Evolutionary conservation across 2,113 vertebrate species (phyloP).

Genomic region (Spermophilus dauricus): DNA sequence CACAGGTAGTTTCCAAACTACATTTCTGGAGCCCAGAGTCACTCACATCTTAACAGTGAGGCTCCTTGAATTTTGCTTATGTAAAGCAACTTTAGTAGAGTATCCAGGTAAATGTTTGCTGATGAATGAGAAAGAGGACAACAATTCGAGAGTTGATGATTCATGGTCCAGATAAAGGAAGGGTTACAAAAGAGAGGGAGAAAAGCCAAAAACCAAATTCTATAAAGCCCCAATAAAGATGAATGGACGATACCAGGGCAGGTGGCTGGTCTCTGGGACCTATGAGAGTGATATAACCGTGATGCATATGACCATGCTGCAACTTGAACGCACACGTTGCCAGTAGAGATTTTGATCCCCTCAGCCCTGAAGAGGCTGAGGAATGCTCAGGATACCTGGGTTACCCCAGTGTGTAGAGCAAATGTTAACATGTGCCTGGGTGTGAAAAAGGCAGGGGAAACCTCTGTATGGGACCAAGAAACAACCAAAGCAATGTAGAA

Average conservation of each 20-base stretch:
- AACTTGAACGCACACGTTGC: not conserved
- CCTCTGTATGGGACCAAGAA: not conserved
- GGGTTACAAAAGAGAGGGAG: not conserved
- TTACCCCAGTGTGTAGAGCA: not conserved
- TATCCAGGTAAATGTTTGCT: not conserved
- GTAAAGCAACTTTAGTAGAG: not conserved
- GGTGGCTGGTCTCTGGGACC: not conserved
- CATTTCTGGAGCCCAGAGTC: not conserved
- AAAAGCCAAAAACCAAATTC: not conserved
- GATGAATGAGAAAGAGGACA: not conserved
- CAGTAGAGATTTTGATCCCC: not conserved
- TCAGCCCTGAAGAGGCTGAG: not conserved
- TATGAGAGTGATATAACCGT: not conserved
- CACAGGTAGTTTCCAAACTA: not conserved
- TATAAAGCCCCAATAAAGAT: not conserved
- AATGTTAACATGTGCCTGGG: not conserved
- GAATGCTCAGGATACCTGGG: not conserved
- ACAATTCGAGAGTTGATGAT: not conserved
- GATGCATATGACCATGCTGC: rapidly evolving
- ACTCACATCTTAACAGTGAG: not conserved
- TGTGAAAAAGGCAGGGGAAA: not conserved
- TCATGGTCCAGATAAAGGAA: constrained; percentile 30
- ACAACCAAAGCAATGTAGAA: constrained; percentile 83
- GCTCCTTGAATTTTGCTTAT: not conserved
- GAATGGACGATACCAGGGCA: not conserved